phyloP scores from a whole-genome alignment of 35 echinoderm and acorn worm species.

The Ophioderma brevispina region DNA sequence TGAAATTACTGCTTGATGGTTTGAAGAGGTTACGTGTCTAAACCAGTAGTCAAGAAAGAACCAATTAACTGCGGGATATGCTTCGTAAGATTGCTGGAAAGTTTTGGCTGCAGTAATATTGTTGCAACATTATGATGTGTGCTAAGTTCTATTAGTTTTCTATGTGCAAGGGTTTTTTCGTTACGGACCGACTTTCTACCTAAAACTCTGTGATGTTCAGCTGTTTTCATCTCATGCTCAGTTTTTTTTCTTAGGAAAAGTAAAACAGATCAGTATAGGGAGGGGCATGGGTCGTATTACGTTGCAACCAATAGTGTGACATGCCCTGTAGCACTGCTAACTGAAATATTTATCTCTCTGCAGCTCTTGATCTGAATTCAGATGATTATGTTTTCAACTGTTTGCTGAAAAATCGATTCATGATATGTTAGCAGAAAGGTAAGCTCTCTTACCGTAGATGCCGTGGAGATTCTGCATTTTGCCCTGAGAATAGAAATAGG shows the following conservation, averaged over 20 bases:
- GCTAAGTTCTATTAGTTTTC: conserved; percentile 1
- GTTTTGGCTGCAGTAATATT: conserved; percentile 1
- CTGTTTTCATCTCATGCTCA: background rate
- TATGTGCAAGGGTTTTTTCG: conserved; percentile 16
- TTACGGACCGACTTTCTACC: background rate
- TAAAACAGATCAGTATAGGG: conserved; percentile 33
- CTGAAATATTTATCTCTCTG: conserved; percentile 5
- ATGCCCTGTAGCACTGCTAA: background rate
- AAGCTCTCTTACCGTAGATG: background rate
- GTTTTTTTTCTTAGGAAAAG: conserved; percentile 15
- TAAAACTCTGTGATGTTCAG: background rate
- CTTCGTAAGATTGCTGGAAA: background rate
- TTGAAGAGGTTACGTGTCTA: background rate
- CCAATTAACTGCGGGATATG: conserved; percentile 10
- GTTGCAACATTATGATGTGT: background rate
- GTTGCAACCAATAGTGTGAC: background rate
- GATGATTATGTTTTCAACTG: conserved; percentile 6
- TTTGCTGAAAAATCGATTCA: background rate
- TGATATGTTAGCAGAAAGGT: background rate
- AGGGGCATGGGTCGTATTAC: conserved; percentile 25
- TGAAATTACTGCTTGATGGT: background rate
- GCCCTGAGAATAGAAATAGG: background rate
- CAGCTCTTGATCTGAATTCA: background rate
- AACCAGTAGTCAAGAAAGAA: background rate
- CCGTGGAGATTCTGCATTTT: background rate